Evolutionary conservation across 2,888 invertebrate genomes (phyloP).

Genomic region (Branchipolynoe longqiensis): DNA sequence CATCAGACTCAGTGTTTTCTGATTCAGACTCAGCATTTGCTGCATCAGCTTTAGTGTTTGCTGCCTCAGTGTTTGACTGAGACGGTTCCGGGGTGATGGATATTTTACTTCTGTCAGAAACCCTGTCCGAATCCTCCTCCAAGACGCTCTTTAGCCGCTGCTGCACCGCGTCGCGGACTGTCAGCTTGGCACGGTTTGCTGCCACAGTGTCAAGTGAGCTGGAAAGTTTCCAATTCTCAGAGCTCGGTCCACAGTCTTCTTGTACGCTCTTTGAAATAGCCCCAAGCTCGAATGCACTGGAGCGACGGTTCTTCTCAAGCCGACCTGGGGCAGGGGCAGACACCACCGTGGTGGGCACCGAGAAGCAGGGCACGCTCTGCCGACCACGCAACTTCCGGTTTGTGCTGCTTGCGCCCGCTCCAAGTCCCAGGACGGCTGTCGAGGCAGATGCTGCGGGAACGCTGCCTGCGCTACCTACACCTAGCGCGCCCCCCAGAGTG

Average conservation of each 20-base stretch:
- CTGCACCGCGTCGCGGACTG: neutral
- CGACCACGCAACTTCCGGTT: slow-evolving; percentile 7
- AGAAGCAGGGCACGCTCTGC: slow-evolving; percentile 24
- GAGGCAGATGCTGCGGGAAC: neutral
- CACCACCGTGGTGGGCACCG: neutral
- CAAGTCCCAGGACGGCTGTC: neutral
- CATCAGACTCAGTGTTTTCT: too few relatives aligned
- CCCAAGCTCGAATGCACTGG: slow-evolving; percentile 31
- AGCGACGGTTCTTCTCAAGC: neutral
- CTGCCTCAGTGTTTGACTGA: too few relatives aligned
- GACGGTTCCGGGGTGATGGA: too few relatives aligned
- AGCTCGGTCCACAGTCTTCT: too few relatives aligned
- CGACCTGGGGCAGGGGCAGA: neutral
- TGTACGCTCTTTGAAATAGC: neutral
- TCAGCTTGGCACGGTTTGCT: neutral
- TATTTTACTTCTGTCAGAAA: too few relatives aligned
- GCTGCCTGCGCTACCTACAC: neutral
- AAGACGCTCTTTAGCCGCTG: slow-evolving; percentile 7
- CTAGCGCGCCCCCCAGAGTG: neutral
- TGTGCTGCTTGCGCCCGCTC: neutral
- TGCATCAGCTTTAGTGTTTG: too few relatives aligned
- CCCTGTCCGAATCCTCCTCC: slow-evolving; percentile 19
- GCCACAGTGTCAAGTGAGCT: slow-evolving; percentile 12
- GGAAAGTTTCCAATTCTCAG: neutral
- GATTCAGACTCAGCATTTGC: too few relatives aligned